These are phyloP conservation scores for Portevinia maculata DNA, from an alignment of 2,888 invertebrate species.

Conservation along the genomic window DNA sequence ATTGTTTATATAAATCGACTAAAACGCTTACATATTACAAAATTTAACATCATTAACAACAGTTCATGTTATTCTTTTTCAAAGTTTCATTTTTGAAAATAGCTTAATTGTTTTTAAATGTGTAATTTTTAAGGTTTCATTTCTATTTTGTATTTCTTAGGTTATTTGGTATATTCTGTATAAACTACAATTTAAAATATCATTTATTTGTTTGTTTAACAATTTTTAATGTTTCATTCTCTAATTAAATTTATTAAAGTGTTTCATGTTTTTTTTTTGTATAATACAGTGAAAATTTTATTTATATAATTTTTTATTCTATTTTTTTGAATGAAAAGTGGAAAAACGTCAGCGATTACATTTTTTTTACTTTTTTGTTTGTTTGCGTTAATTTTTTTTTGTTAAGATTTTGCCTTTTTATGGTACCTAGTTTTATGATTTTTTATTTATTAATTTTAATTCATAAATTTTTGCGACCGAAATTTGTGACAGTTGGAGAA, in stretches of 20 bases:
- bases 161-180: slow-evolving; percentile 73
- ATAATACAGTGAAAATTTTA: slow-evolving; percentile 29
- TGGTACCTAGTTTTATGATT: slow-evolving; percentile 60
- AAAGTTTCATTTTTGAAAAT: slow-evolving; percentile 78
- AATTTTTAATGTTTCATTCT: slow-evolving; percentile 45
- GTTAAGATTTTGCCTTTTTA: slow-evolving; percentile 35
- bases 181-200: slow-evolving; percentile 70
- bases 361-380: slow-evolving; percentile 9
- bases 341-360: slow-evolving; percentile 49
- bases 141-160: slow-evolving; percentile 64
- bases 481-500: slow-evolving; percentile 64
- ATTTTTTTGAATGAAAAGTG: slow-evolving; percentile 37
- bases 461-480: slow-evolving; percentile 72
- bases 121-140: slow-evolving; percentile 45
- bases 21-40: slow-evolving; percentile 75
- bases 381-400: slow-evolving; percentile 9
- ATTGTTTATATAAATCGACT: slow-evolving; percentile 75
- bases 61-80: slow-evolving; percentile 75
- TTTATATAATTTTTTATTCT: neutral
- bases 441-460: slow-evolving; percentile 73
- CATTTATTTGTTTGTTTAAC: slow-evolving; percentile 58
- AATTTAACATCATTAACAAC: slow-evolving; percentile 77
- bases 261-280: slow-evolving; percentile 24
- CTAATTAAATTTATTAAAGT: slow-evolving; percentile 43
- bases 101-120: slow-evolving; percentile 78